Conservation (phyloP, 2,113 vertebrate species). For the Plecturocebus donacophilus region DNA sequence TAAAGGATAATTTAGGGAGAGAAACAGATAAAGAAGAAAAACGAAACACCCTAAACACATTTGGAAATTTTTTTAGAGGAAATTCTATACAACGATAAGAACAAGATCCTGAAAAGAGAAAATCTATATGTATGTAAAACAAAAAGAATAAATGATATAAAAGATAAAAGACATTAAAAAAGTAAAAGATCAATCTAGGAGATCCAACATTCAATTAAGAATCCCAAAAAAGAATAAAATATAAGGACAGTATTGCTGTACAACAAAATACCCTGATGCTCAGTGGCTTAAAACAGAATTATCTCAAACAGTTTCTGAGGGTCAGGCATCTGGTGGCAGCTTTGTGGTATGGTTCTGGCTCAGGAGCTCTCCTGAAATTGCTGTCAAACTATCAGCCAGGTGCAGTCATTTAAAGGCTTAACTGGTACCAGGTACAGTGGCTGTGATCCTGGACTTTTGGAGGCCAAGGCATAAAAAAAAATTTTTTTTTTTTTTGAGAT, state of each 20-base stretch:
- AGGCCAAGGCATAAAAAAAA: no score
- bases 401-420: background rate
- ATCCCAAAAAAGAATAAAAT: conserved; percentile 4
- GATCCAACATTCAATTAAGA: background rate
- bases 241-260: background rate
- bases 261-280: background rate
- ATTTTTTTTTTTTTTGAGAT: no score
- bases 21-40: background rate
- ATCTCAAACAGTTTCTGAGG: background rate
- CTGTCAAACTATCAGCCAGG: background rate
- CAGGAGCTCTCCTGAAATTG: background rate
- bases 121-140: background rate
- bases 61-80: background rate
- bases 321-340: background rate
- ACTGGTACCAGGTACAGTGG: background rate
- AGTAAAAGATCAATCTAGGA: background rate
- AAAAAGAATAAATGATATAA: background rate
- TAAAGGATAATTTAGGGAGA: background rate
- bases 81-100: background rate
- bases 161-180: background rate
- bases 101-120: background rate
- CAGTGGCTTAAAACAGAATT: background rate
- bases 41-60: background rate
- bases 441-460: no score
- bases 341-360: background rate